Base-by-base conservation (phyloP, 2,888 invertebrate genomes). In the Periphyllus acericola region DNA sequence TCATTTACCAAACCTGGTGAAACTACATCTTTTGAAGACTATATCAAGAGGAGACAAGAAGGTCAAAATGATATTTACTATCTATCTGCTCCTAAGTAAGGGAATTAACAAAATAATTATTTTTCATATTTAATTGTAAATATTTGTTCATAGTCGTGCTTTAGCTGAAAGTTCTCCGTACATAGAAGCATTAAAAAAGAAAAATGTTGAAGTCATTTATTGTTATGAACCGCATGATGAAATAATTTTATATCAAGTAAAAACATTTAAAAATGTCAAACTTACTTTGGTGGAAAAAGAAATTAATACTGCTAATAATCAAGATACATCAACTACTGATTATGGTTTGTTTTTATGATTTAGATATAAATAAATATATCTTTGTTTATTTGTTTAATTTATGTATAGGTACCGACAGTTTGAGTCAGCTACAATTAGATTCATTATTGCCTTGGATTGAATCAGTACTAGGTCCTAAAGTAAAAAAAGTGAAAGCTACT, bases 181-280 rank as follows among this genome's bases (percentile, higher is more conserved):
- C 91, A 97, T 95, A 91, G 99, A 99, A 92, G 96, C 96, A 21
- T 93, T 99, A 29, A 97, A 96, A 91, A 95, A 96, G 91, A 95
- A 95, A 83, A 95, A 97, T 90, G 94, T 96, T 9, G 98, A 99
- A 92, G 98, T 99, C 0, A 92, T 99, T 25, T 99, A 98, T 92
- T 97, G 98, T 91, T 98, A 97, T 91, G 99, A 99, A 91, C 95
- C 97, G n/a, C 98, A 98, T 90, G 99, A 99, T 92, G 99, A 99
- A 92, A 92, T 99, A 84, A 97, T 98, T 5, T 92, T 99, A 34
- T 94, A 98, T 94, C 98, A 98, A 91, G 92, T 99, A 88, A 94
- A 95, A 89, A 94, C 96, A 91, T 99, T 96, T 91, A 95, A 95
- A 89, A 94, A 94, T 79, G 93, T 94, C 90, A 93, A 93, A 89